A percentile compares a stretch with the other conserved stretches of the same genome.
Conservation (phyloP, 2,113 vertebrate genomes). For the Melanotaenia duboulayi region DNA sequence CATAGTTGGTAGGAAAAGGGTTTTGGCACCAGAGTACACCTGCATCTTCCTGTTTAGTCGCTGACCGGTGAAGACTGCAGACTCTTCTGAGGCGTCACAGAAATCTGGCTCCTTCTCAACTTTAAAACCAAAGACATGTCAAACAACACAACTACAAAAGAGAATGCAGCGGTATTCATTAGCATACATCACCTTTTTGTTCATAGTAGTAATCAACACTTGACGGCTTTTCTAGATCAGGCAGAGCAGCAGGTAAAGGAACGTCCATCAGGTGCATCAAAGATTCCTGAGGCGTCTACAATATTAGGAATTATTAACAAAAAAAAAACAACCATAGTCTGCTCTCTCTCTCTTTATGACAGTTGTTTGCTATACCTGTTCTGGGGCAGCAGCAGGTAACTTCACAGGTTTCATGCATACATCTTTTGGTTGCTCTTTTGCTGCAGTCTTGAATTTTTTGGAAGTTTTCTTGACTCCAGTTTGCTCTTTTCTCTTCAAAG, state of each 20-base stretch:
- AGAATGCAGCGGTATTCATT: not conserved
- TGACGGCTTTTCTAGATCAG: conserved; percentile 74
- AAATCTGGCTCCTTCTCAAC: conserved; percentile 63
- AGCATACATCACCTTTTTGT: conserved; percentile 75
- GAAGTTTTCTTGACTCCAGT: conserved; percentile 51
- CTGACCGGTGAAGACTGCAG: conserved; percentile 82
- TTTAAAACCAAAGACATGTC: conserved; percentile 27
- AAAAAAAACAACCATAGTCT: not conserved
- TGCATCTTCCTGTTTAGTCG: conserved; percentile 90
- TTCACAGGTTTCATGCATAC: not conserved
- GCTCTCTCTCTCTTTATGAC: not conserved
- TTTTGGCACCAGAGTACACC: conserved; percentile 90
- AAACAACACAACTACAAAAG: not conserved
- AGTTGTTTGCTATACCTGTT: conserved; percentile 65
- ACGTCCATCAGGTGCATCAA: conserved; percentile 83
- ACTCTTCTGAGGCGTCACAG: conserved; percentile 70
- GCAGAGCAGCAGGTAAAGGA: conserved; percentile 82
- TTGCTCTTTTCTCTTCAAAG: conserved; percentile 76
- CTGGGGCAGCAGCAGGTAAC: conserved; percentile 12
- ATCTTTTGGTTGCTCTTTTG: conserved; percentile 32
- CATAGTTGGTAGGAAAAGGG: conserved; percentile 85
- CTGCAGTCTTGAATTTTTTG: conserved; percentile 50
- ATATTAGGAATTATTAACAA: conserved; percentile 9
- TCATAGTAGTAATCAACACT: conserved; percentile 77
- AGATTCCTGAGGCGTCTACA: conserved; percentile 68